Percentiles rank a stretch among this genome's conserved stretches.
phyloP scores from a whole-genome alignment of 2,113 vertebrate species.

The Onychostoma macrolepis region DNA sequence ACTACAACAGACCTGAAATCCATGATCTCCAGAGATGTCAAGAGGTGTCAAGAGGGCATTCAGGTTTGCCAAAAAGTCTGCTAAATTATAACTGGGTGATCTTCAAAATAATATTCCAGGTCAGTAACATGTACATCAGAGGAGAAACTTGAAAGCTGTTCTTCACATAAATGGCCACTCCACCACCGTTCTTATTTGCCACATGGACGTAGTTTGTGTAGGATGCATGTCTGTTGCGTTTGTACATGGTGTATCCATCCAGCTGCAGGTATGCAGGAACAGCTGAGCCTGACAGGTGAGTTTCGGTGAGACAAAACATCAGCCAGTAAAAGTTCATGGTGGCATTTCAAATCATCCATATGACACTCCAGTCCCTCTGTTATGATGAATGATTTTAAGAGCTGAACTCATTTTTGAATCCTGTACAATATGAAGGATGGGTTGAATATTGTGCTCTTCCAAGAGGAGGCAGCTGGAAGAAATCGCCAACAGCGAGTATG shows the following conservation, averaged over 20 bases:
- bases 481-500: conserved; percentile 55
- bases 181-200: conserved; percentile 25
- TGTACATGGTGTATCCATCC: conserved; percentile 38
- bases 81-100: not conserved
- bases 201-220: conserved; percentile 45
- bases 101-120: conserved; percentile 51
- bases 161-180: conserved; percentile 35
- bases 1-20: not conserved
- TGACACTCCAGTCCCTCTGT: conserved; percentile 36
- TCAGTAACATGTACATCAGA: not conserved
- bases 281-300: conserved; percentile 32
- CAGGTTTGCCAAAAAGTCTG: conserved; percentile 5
- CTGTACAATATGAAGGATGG: not conserved
- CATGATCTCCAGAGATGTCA: not conserved
- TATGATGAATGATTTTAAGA: conserved; percentile 47
- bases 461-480: conserved; percentile 48
- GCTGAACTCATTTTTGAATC: not conserved
- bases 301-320: conserved; percentile 45
- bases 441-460: conserved; percentile 17
- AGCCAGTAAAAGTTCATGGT: conserved; percentile 26
- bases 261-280: conserved; percentile 12
- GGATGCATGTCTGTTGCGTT: conserved; percentile 49
- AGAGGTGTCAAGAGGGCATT: not conserved
- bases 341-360: conserved; percentile 38
- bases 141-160: not conserved